Conservation (phyloP, 2,113 vertebrate species). For the Nannospalax galili region DNA sequence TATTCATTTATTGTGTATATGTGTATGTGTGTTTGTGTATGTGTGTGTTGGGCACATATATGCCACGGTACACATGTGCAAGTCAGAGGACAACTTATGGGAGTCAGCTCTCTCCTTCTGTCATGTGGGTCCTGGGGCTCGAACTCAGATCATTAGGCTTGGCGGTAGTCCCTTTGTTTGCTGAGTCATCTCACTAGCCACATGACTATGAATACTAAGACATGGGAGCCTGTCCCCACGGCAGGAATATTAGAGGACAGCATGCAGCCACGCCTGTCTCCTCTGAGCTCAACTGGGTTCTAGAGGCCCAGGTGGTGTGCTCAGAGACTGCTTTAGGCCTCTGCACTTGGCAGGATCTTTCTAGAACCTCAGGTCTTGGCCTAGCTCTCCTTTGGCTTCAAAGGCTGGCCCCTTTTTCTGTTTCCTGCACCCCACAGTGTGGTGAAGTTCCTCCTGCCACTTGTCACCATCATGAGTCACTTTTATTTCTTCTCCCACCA, state of each 20-base stretch:
- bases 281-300: accelerated
- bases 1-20: neutral
- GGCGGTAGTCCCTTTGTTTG: no score
- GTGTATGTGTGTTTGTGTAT: neutral
- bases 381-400: neutral
- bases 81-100: neutral
- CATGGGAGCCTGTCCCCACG: accelerated
- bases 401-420: neutral
- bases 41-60: neutral
- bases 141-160: neutral
- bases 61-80: neutral
- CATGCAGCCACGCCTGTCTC: accelerated
- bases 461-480: accelerated
- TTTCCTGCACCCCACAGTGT: no score
- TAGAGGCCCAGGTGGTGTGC: neutral
- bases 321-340: neutral
- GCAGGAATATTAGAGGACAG: neutral
- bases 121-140: no score
- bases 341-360: neutral
- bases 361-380: neutral
- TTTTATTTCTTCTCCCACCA: neutral
- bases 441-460: neutral
- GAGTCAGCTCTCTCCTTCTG: no score
- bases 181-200: no score
- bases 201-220: accelerated